Evolutionary conservation across 2,888 invertebrate species (phyloP), one percentile per base, ranked within the genome.

Genomic region (Brenthis daphne): DNA sequence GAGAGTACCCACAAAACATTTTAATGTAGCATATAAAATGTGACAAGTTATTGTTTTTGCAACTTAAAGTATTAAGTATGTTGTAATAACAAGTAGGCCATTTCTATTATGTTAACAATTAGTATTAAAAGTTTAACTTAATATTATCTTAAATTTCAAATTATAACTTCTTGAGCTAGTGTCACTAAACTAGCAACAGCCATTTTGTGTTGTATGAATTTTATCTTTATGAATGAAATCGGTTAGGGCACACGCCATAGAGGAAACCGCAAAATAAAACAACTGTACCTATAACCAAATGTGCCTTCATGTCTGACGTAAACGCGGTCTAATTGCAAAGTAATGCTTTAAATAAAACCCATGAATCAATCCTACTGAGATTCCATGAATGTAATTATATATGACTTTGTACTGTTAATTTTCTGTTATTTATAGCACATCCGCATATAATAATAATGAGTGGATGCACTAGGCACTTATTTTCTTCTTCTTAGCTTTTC

Each of bases 321-420:
- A 63, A 63, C 58, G 56, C 56, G 50, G 12, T 61, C 54, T 66
- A 48, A 66, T 64, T 64, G 58, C 64, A 71, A 66, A 66, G 64
- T 68, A 71, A 64, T 70, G 54, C 24, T 66, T 65, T 64, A 71
- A 71, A 71, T 71, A 71, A 71, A 71, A 69, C 71, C 71, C 71
- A 71, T 69, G 71, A 66, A 60, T 71, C 71, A 69, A 71, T 63
- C 56, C 6, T 54, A 37, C 37, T 56, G 50, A 33, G 47, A 57
- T 66, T 66, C 64, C 56, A 55, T 60, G 65, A 71, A 69, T 50
- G 47, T 33, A 54, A 58, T 65, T 68, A 71, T 65, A 63, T 63
- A 65, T 68, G 56, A 63, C 50, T 57, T n/a, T 29, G 33, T 20
- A 29, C 5, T 29, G 48, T 20, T 53, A 43, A 43, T 64, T 64